Evolutionary conservation across 1,140 invertebrate genomes (phyloP), one percentile per base, ranked within the genome.

Genomic region (Dendroctonus ponderosae): DNA sequence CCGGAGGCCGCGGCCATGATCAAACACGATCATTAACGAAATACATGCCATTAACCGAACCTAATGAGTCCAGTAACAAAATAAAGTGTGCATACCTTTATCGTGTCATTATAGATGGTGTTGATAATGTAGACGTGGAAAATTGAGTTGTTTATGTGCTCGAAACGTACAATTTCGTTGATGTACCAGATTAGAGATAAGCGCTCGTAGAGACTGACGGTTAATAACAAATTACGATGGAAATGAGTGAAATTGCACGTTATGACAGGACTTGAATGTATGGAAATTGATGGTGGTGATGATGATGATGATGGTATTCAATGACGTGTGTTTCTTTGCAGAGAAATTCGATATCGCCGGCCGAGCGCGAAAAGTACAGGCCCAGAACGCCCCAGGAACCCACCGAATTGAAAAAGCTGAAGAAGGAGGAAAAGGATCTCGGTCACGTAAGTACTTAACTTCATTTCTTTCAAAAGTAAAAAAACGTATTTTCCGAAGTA

Each of bases 351-450:
- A 91, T 96, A 78, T 96, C 93, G 0, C 93, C 93, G 0, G 91
- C 89, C 53, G 93, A 96, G 75, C 83, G 92, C 68, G 92, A 95
- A 76, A 94, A 94, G 79, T 94, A 93, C 80, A 84, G 86, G 77
- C 80, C 89, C 77, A 81, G 87, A 53, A 87, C 88, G 73, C 80
- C 89, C 69, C 80, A 82, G 77, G 84, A 90, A 80, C 78, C 82
- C 71, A 78, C 82, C 71, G 78, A 90, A 79, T 79, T 89, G 80
- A 84, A 84, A 78, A 89, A 93, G 81, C 81, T 88, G 64, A 88
- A 91, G 76, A 92, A 93, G 78, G 90, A 93, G 78, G 91, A 93
- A 78, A 93, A 93, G 81, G 89, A 90, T 78, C 81, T 89, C 59
- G 85, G 87, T 71, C 90, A 92, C 85, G 91, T 92, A 85, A 87